phyloP scores from a whole-genome alignment of 2,113 vertebrate species.

The Mormyrus iriodes region DNA sequence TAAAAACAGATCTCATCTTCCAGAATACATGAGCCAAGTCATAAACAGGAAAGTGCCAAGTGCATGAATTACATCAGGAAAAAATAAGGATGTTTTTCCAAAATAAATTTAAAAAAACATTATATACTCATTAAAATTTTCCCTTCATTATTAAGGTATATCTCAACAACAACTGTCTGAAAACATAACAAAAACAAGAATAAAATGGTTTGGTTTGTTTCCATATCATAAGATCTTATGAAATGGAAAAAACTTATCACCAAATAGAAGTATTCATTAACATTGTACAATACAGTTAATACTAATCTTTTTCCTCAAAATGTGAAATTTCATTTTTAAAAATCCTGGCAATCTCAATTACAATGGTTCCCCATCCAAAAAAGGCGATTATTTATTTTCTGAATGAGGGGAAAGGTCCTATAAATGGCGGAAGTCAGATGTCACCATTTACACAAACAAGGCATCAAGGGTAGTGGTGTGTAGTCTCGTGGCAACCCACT shows the following conservation, averaged over 20 bases:
- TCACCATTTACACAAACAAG: neutral
- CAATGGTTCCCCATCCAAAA: neutral
- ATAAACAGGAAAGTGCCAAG: neutral
- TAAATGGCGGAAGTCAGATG: neutral
- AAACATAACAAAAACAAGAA: neutral
- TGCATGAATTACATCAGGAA: neutral
- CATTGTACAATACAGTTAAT: neutral
- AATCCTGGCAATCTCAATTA: neutral
- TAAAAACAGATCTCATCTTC: conserved; percentile 6
- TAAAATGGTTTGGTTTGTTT: neutral
- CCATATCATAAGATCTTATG: neutral
- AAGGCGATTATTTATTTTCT: neutral
- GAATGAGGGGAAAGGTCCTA: neutral
- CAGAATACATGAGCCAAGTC: neutral
- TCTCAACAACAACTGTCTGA: neutral
- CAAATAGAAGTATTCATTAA: neutral
- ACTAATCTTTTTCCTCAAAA: neutral
- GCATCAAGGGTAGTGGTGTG: neutral
- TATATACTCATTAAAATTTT: neutral
- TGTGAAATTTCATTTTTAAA: neutral
- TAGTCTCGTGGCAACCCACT: neutral
- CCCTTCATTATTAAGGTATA: neutral
- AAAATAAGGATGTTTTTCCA: neutral
- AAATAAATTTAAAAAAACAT: neutral
- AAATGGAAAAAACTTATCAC: neutral